These are phyloP conservation scores for Melanotaenia nigrans DNA, from an alignment of 2,797 vertebrate species.

Conservation along the genomic window DNA sequence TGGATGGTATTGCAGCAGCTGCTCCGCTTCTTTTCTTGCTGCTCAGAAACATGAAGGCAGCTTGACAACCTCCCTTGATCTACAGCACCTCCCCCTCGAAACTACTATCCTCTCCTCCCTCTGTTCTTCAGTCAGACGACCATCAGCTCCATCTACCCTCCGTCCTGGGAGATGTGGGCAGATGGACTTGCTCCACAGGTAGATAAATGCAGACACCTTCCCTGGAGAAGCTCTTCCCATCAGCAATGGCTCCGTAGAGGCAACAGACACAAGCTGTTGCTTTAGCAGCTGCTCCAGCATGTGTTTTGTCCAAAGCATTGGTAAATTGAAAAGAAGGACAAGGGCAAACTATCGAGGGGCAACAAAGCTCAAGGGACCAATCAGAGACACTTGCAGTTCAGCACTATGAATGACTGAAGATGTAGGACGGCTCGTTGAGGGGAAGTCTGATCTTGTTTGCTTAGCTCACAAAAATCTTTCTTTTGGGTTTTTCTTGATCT, in stretches of 20 bases:
- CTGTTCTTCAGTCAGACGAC: slow-evolving; percentile 4
- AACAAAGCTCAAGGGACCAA: background rate
- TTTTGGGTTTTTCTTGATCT: slow-evolving; percentile 32
- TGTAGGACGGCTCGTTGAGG: background rate
- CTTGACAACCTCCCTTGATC: slow-evolving; percentile 76
- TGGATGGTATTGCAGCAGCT: slow-evolving; percentile 75
- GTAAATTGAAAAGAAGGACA: slow-evolving; percentile 7
- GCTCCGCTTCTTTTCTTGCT: slow-evolving; percentile 60
- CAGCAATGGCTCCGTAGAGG: slow-evolving; percentile 68
- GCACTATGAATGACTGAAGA: background rate
- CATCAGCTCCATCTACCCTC: slow-evolving; percentile 5
- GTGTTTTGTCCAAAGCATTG: slow-evolving; percentile 1
- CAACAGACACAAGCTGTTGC: slow-evolving; percentile 26
- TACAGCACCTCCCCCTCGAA: slow-evolving; percentile 12
- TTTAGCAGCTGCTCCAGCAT: slow-evolving; percentile 10
- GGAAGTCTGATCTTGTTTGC: background rate
- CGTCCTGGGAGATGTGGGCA: slow-evolving; percentile 44
- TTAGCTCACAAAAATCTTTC: slow-evolving; percentile 5
- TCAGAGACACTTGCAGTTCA: slow-evolving; percentile 1
- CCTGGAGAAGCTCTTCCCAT: slow-evolving; percentile 57
- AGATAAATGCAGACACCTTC: slow-evolving; percentile 64
- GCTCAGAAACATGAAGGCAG: slow-evolving; percentile 61
- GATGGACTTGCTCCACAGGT: slow-evolving; percentile 66
- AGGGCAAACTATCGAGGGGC: background rate
- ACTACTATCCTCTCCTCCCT: slow-evolving; percentile 14